Percentiles rank a stretch among this genome's conserved stretches.
Evolutionary conservation across 2,113 vertebrate species (phyloP).

Genomic region (Varanus salvator): DNA sequence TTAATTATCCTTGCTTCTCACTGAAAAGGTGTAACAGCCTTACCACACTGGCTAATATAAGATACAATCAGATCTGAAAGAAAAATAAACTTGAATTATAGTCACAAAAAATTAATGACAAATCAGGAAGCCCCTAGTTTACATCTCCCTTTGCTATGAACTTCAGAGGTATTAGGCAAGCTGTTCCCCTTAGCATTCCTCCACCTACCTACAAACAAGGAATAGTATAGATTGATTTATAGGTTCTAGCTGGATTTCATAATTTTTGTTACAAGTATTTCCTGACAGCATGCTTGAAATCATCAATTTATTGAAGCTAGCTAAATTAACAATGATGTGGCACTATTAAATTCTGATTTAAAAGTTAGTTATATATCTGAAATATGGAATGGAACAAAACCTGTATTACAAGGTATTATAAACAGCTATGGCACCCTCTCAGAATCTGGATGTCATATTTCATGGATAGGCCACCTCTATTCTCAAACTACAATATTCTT

Average conservation of each 20-base stretch:
- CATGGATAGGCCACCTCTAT: not conserved
- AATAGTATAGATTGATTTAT: too few relatives aligned
- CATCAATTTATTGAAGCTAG: not conserved
- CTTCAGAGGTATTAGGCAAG: too few relatives aligned
- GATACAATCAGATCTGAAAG: too few relatives aligned
- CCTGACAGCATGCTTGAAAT: not conserved
- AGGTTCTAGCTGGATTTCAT: not conserved
- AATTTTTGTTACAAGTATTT: not conserved
- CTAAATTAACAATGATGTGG: not conserved
- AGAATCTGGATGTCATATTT: not conserved
- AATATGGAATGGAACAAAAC: not conserved
- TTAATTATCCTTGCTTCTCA: not conserved
- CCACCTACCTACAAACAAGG: too few relatives aligned
- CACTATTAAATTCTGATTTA: not conserved
- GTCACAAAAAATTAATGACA: not conserved
- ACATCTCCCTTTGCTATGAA: too few relatives aligned
- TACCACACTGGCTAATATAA: too few relatives aligned
- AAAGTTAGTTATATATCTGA: not conserved
- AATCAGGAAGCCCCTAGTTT: not conserved
- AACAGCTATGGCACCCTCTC: not conserved
- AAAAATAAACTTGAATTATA: not conserved
- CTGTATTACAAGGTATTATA: not conserved
- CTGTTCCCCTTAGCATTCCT: too few relatives aligned
- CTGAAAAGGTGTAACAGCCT: not conserved
- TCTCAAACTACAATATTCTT: not conserved